phyloP scores from a whole-genome alignment of 1,140 invertebrate genomes.

The Bombus pascuorum region DNA sequence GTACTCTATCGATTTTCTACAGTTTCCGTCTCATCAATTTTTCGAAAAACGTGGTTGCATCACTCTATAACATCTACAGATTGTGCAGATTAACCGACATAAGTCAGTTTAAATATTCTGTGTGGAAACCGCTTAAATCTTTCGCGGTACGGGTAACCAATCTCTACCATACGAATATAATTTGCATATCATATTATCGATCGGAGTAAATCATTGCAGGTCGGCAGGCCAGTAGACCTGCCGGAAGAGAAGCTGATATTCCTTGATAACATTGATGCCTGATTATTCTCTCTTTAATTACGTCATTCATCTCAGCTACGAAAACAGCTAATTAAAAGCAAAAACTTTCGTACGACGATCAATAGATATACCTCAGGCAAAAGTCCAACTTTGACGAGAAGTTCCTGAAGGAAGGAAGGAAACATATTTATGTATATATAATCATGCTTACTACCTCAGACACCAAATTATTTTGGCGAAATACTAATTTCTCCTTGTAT shows the following conservation, averaged over 20 bases:
- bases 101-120: conserved; percentile 38
- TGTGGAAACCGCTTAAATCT: conserved; percentile 55
- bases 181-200: conserved; percentile 72
- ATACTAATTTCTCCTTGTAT: too few species aligned
- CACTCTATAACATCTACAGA: neutral
- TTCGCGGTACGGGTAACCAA: conserved; percentile 61
- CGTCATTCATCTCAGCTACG: conserved; percentile 30
- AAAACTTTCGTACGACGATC: neutral
- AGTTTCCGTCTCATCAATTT: neutral
- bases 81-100: conserved; percentile 15
- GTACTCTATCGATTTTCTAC: neutral
- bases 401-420: neutral
- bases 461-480: too few species aligned
- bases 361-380: neutral
- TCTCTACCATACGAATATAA: conserved; percentile 65
- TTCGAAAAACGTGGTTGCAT: neutral
- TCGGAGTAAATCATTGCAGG: conserved; percentile 67
- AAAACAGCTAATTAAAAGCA: neutral
- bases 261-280: conserved; percentile 62
- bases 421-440: too few species aligned
- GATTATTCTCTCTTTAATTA: conserved; percentile 63
- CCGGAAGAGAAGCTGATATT: conserved; percentile 60
- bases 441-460: too few species aligned
- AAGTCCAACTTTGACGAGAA: neutral
- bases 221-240: conserved; percentile 56